Evolutionary conservation across 1,140 invertebrate species (phyloP).

Genomic region (Mycetomoellerius zeteki): DNA sequence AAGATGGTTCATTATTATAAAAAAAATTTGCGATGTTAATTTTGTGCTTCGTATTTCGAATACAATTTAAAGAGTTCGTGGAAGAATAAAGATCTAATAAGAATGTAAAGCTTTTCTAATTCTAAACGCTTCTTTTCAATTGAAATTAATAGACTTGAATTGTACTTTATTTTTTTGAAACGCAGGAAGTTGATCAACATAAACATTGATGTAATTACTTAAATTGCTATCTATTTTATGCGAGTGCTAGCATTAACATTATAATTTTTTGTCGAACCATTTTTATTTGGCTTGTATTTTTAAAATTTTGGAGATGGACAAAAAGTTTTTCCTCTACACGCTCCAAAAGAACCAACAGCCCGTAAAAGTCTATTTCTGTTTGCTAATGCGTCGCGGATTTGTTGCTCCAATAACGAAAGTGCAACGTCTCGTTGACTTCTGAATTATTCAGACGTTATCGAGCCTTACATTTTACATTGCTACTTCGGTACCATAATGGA

Average conservation of each 20-base stretch:
- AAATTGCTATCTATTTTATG: not conserved
- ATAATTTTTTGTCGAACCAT: not conserved
- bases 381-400: conserved; percentile 48
- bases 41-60: not conserved
- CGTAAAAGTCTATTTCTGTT: conserved; percentile 59
- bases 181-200: not conserved
- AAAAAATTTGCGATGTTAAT: conserved; percentile 23
- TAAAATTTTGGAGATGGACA: not conserved
- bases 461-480: conserved; percentile 52
- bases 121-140: not conserved
- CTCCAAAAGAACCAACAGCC: conserved; percentile 27
- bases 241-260: conserved; percentile 6
- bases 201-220: conserved; percentile 19
- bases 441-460: conserved; percentile 60
- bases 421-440: conserved; percentile 51
- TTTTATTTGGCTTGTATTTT: not conserved
- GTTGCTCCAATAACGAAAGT: conserved; percentile 59
- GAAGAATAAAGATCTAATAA: conserved; percentile 1
- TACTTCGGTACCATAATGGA: conserved; percentile 36
- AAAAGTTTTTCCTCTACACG: not conserved
- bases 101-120: not conserved
- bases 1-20: not conserved
- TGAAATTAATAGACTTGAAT: conserved; percentile 15
- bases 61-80: not conserved
- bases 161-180: conserved; percentile 30